phyloP scores from a whole-genome alignment of 2,797 vertebrate genomes.

The Myripristis murdjan region DNA sequence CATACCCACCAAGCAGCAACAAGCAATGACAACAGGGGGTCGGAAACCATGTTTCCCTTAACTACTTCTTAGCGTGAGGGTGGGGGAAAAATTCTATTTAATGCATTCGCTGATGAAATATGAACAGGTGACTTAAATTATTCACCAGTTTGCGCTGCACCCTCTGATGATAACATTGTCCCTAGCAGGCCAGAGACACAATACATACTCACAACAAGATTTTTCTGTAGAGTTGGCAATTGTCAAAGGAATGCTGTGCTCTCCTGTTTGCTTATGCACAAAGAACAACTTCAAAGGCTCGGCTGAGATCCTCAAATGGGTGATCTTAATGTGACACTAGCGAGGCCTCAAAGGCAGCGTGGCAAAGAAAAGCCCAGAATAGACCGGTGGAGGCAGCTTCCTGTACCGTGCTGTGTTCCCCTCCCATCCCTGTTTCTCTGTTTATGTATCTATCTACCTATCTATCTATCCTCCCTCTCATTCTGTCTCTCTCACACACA shows the following conservation, averaged over 20 bases:
- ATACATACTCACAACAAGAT: conserved; percentile 74
- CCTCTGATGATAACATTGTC: conserved; percentile 76
- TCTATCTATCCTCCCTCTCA: conserved; percentile 10
- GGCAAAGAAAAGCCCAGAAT: conserved; percentile 68
- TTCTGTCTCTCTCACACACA: conserved; percentile 7
- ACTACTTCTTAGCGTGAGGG: conserved; percentile 35
- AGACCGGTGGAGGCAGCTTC: conserved; percentile 72
- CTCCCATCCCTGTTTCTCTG: conserved; percentile 48
- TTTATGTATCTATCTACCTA: background rate
- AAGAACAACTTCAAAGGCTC: conserved; percentile 83
- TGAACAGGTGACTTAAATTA: conserved; percentile 81
- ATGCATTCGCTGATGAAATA: conserved; percentile 77
- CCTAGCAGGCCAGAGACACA: conserved; percentile 70
- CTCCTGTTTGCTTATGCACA: conserved; percentile 83
- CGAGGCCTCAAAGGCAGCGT: conserved; percentile 78
- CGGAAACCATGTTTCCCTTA: conserved; percentile 37
- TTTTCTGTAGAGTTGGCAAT: conserved; percentile 76
- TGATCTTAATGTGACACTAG: conserved; percentile 82
- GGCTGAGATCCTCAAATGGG: conserved; percentile 79
- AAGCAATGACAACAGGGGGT: conserved; percentile 9
- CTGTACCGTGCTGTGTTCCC: conserved; percentile 34
- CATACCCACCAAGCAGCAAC: conserved; percentile 33
- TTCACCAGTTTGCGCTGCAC: conserved; percentile 68
- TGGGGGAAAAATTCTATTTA: conserved; percentile 49
- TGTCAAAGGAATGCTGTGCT: conserved; percentile 77